A percentile compares a stretch with the other conserved stretches of the same genome.
phyloP scores from a whole-genome alignment of 2,113 vertebrate genomes.

The Herpailurus yagouaroundi region DNA sequence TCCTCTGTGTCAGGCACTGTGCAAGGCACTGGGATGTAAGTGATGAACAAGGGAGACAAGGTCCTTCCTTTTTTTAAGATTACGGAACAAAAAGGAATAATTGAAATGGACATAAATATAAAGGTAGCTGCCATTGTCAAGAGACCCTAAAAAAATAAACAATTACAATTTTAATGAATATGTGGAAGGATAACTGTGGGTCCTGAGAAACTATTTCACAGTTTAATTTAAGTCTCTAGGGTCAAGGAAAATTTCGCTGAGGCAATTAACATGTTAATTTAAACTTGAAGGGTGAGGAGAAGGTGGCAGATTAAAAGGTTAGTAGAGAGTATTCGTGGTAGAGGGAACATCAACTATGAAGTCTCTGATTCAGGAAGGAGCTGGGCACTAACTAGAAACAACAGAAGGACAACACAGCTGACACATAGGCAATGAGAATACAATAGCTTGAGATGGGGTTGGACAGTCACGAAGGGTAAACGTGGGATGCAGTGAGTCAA shows the following conservation, averaged over 20 bases:
- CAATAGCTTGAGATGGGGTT: not conserved
- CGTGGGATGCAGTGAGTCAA: not conserved
- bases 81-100: not conserved
- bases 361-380: not conserved
- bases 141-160: not conserved
- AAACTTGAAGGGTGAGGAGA: not conserved
- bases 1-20: not conserved
- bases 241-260: not conserved
- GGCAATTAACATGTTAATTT: conserved; percentile 41
- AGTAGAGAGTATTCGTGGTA: not conserved
- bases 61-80: not conserved
- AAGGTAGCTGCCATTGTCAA: not conserved
- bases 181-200: not conserved
- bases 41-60: not conserved
- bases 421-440: not conserved
- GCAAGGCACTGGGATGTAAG: not conserved
- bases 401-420: not conserved
- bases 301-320: not conserved
- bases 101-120: not conserved
- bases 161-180: not conserved
- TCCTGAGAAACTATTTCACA: not conserved
- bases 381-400: not conserved
- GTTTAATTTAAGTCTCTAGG: not conserved
- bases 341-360: not conserved
- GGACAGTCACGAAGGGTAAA: not conserved